Conservation (phyloP, 2,797 vertebrate species). For the Silurus lanzhouensis region DNA sequence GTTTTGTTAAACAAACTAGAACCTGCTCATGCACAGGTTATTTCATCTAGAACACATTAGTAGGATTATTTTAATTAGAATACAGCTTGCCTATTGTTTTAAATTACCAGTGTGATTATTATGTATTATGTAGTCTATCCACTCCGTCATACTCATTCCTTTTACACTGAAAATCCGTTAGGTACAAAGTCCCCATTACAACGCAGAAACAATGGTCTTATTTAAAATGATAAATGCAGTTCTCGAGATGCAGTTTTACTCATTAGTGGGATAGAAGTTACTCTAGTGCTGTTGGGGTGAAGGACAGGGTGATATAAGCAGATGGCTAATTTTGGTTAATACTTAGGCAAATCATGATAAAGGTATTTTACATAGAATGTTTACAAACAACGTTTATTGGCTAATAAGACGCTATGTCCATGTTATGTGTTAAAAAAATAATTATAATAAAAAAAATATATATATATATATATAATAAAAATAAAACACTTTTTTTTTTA, state of each 20-base stretch:
- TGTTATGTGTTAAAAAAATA: neutral
- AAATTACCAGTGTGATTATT: neutral
- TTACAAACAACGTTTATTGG: neutral
- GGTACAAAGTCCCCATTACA: neutral
- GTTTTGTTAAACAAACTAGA: no score
- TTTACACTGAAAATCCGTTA: neutral
- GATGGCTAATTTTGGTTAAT: neutral
- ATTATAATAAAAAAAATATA: neutral
- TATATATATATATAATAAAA: no score
- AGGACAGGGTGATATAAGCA: neutral
- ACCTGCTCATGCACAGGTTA: no score
- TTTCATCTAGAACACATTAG: no score
- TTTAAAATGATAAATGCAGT: no score
- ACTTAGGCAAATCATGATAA: neutral
- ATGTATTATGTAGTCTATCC: neutral
- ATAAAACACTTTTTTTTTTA: no score
- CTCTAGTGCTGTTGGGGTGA: neutral
- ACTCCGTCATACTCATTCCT: neutral
- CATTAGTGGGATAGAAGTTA: neutral
- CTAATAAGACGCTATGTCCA: neutral
- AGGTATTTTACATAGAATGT: neutral
- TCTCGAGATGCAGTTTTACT: neutral
- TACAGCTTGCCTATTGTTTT: neutral
- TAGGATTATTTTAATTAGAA: constrained; percentile 2
- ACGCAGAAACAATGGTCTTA: neutral